Evolutionary conservation across 2,797 vertebrate species (phyloP).

Genomic region (Paedocypris micromegethes): DNA sequence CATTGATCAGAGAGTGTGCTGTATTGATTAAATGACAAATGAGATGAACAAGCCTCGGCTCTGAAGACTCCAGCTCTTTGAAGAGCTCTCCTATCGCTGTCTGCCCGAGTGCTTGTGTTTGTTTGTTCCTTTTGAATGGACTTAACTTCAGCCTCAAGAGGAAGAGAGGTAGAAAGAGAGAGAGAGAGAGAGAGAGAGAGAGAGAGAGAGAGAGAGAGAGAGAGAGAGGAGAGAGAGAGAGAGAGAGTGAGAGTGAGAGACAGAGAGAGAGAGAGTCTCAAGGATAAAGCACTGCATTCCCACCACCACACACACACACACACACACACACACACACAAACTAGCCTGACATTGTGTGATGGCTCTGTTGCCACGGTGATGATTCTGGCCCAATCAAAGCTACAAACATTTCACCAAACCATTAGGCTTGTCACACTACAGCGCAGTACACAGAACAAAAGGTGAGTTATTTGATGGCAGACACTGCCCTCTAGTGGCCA

Average conservation of each 20-base stretch:
- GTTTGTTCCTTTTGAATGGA: background rate
- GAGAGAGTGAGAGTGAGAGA: too few relatives aligned
- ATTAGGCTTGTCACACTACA: constrained; percentile 19
- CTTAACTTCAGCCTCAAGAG: background rate
- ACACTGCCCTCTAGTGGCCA: constrained; percentile 55
- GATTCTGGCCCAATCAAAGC: constrained; percentile 45
- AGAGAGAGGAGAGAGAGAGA: background rate
- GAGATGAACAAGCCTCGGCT: constrained; percentile 46
- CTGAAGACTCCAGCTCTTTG: constrained; percentile 28
- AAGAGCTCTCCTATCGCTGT: constrained; percentile 16
- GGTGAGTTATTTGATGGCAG: background rate
- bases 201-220: too few relatives aligned
- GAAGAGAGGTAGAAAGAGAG: background rate
- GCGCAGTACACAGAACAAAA: constrained; percentile 1
- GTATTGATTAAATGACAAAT: constrained; percentile 52
- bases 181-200: too few relatives aligned
- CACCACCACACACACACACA: constrained; percentile 51
- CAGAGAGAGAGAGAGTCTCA: too few relatives aligned
- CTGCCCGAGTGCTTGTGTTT: constrained; percentile 4
- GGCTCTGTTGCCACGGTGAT: constrained; percentile 61
- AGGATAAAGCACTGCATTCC: background rate
- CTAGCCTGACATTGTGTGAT: constrained; percentile 63
- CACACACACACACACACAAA: constrained; percentile 59
- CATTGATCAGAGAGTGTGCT: constrained; percentile 47
- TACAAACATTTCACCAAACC: constrained; percentile 13